A percentile compares a stretch with the other conserved stretches of the same genome.
phyloP scores from a whole-genome alignment of 35 echinoderm and acorn worm species.

The Lytechinus pictus region DNA sequence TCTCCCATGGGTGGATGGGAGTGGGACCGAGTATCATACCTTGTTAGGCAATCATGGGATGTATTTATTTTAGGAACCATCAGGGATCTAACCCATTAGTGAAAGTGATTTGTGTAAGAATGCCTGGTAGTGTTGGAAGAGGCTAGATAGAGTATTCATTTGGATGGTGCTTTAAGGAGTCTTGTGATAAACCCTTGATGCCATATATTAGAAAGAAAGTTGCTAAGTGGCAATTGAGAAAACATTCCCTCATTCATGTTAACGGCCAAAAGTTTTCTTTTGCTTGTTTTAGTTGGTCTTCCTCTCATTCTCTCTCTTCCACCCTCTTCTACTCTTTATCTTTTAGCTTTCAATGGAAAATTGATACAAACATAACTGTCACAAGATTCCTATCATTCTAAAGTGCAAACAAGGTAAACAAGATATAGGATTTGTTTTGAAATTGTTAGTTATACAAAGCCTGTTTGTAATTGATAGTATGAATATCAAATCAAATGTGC shows the following conservation, averaged over 20 bases:
- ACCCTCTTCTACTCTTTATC: too few species aligned
- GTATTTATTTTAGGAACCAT: background rate
- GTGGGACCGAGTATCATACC: background rate
- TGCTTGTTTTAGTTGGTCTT: background rate
- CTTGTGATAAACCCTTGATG: background rate
- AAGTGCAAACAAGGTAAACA: too few species aligned
- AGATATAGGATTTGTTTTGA: too few species aligned
- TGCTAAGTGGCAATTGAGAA: background rate
- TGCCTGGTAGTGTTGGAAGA: background rate
- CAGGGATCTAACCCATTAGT: background rate
- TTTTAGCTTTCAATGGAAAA: too few species aligned
- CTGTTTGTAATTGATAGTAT: too few species aligned
- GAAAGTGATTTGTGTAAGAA: background rate
- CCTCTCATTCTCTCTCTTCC: background rate
- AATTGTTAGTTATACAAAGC: too few species aligned
- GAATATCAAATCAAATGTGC: too few species aligned
- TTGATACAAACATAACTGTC: too few species aligned
- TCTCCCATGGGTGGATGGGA: background rate
- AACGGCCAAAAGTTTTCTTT: background rate
- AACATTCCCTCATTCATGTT: background rate
- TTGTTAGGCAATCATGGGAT: slow-evolving; percentile 6
- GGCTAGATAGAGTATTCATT: background rate
- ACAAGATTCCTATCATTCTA: too few species aligned
- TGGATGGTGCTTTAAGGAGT: background rate
- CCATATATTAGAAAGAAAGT: background rate